Evolutionary conservation across 2,888 invertebrate species (phyloP).

Genomic region (Coelinius sp.): DNA sequence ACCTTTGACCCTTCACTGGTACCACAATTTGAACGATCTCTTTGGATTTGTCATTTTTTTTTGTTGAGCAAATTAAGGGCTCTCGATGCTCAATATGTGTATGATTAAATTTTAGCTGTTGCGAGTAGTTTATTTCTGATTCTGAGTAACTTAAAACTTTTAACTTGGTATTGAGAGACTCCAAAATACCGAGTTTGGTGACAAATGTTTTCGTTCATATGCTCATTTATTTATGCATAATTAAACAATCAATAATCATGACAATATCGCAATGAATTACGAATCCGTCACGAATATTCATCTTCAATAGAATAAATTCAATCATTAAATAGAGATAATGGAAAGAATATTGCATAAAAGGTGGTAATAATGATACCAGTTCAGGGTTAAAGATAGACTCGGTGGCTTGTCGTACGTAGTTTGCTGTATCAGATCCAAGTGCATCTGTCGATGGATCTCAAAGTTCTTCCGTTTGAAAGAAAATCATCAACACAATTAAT

Average conservation of each 20-base stretch:
- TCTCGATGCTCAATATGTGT: too few species aligned
- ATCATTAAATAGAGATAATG: too few species aligned
- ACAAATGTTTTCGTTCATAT: constrained; percentile 18
- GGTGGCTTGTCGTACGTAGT: constrained; percentile 43
- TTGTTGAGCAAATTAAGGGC: too few species aligned
- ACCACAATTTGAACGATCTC: too few species aligned
- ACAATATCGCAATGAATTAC: too few species aligned
- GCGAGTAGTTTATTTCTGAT: background rate
- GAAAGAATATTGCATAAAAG: constrained; percentile 35
- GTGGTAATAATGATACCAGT: constrained; percentile 45
- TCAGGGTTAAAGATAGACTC: constrained; percentile 49
- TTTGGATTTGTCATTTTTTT: too few species aligned
- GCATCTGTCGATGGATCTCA: constrained; percentile 19
- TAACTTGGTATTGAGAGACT: background rate
- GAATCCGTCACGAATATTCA: too few species aligned
- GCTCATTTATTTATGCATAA: background rate
- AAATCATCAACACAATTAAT: background rate
- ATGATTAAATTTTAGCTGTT: background rate
- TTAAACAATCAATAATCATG: too few species aligned
- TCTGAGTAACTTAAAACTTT: background rate
- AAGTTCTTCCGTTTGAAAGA: constrained; percentile 34
- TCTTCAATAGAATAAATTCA: too few species aligned
- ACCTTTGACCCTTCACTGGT: constrained; percentile 51
- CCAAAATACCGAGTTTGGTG: background rate
- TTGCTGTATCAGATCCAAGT: constrained; percentile 28